Percentiles rank a stretch among this genome's conserved stretches.
phyloP scores from a whole-genome alignment of 2,113 vertebrate species.

The Porphyrio hochstetteri region DNA sequence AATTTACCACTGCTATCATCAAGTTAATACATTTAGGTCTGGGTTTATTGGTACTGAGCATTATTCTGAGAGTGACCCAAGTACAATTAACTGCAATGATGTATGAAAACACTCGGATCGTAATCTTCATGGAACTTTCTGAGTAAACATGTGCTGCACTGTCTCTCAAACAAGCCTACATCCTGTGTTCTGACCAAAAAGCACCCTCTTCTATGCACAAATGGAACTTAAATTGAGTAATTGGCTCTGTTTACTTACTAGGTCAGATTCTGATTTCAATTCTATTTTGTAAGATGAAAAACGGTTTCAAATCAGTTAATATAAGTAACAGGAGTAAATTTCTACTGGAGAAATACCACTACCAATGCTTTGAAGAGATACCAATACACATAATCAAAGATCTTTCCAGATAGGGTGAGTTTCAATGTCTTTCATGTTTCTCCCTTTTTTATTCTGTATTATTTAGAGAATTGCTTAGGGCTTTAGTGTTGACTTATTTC shows the following conservation, averaged over 20 bases:
- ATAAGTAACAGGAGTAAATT: background rate
- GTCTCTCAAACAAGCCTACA: background rate
- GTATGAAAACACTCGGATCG: background rate
- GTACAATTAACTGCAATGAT: background rate
- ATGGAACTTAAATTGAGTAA: background rate
- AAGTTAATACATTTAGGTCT: background rate
- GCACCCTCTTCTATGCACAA: background rate
- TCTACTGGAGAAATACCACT: background rate
- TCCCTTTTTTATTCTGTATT: background rate
- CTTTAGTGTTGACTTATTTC: slow-evolving; percentile 5
- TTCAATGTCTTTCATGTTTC: background rate
- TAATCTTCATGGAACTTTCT: background rate
- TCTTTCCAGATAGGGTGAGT: background rate
- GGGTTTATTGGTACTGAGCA: background rate
- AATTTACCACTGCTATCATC: background rate
- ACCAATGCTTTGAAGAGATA: background rate
- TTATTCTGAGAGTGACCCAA: background rate
- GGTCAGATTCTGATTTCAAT: background rate
- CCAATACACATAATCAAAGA: background rate
- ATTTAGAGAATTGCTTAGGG: background rate
- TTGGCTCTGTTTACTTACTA: background rate
- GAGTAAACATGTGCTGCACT: background rate
- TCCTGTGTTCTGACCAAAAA: background rate
- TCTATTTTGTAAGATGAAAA: background rate
- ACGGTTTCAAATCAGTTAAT: background rate